Percentiles rank a stretch among this genome's conserved stretches.
Conservation (phyloP, 2,888 invertebrate genomes). For the Athalia circularis region DNA sequence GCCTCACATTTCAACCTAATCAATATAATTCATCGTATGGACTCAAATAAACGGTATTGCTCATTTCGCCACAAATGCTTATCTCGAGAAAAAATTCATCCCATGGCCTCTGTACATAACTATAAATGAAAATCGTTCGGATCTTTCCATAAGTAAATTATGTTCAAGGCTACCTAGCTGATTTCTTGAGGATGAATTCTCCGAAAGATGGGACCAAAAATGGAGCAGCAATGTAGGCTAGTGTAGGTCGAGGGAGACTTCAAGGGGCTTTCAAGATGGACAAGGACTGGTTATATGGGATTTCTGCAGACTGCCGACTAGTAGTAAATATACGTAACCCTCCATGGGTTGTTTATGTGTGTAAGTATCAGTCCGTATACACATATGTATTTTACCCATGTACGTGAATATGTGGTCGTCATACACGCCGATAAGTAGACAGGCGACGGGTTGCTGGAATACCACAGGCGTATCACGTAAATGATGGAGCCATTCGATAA, state of each 20-base stretch:
- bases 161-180: conserved; percentile 69
- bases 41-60: not conserved
- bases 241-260: not conserved
- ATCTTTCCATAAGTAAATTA: conserved; percentile 18
- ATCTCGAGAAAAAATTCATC: too few relatives aligned
- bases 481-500: conserved; percentile 29
- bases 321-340: not conserved
- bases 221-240: conserved; percentile 49
- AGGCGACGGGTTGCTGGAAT: conserved; percentile 54
- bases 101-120: too few relatives aligned
- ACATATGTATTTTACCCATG: not conserved
- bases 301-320: not conserved
- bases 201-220: conserved; percentile 59
- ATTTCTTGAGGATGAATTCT: conserved; percentile 51
- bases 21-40: not conserved
- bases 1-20: conserved; percentile 3
- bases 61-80: too few relatives aligned
- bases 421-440: conserved; percentile 56
- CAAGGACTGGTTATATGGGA: conserved; percentile 40
- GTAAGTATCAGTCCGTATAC: conserved; percentile 49
- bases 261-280: conserved; percentile 32
- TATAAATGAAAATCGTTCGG: too few relatives aligned
- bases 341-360: conserved; percentile 44
- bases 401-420: conserved; percentile 52
- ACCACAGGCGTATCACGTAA: conserved; percentile 47